Evolutionary conservation across 2,888 invertebrate genomes (phyloP), one percentile per base, ranked within the genome.

Genomic region (Lypha dubia): DNA sequence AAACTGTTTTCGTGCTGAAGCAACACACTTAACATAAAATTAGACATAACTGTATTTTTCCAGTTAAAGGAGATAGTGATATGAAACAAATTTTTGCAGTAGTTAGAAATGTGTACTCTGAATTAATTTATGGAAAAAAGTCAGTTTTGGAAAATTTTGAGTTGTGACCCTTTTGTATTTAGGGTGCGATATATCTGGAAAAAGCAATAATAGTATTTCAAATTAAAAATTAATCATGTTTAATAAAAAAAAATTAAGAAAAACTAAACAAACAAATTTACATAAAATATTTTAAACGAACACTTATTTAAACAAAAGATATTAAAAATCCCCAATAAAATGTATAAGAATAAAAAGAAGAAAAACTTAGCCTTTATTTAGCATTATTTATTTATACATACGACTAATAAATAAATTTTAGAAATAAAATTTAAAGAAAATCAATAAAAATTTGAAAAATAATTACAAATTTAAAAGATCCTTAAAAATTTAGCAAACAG

Each of bases 211-310:
- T 81, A 84, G 81, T 70, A 71, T 84, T 84, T 84, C 81, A 81
- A 84, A 77, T 84, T 80, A 63, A 73, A 80, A 62, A 63, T n/a
- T 20, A 28, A 56, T 44, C 24, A 24, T 58, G 75, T 51, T 65
- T 41, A 75, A 86, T 85, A 17, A 81, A 86, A 49, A 81, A 86
- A 87, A n/a, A n/a, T n/a, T n/a, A n/a, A n/a, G n/a, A n/a, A n/a
- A 85, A 88, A 86, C 79, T n/a, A 63, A 87, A 80, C 86, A 85
- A 86, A 88, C 80, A 87, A 86, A 86, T 84, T 85, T 83, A 86
- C 86, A 84, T 77, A 83, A 86, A 74, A 89, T 88, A 89, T 89
- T 88, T 90, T 88, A 87, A 86, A 87, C 88, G 88, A n/a, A n/a
- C n/a, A n/a, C n/a, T n/a, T 87, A 87, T 86, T 28, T 41, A 28